Conservation (phyloP, 1,140 invertebrate genomes). For the Phortica variegata region DNA sequence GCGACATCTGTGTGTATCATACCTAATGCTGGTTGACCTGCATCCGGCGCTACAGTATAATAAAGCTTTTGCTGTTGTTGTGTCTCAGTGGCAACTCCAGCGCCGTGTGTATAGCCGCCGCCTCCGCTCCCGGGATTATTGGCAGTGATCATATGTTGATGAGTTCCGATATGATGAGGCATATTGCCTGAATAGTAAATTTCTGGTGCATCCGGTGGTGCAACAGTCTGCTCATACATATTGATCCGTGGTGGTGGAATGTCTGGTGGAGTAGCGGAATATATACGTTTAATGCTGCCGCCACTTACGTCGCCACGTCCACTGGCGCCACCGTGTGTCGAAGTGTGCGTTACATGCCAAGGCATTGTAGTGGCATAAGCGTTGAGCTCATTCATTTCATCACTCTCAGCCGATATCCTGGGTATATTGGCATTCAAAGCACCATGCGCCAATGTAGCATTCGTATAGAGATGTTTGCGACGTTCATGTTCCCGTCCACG, state of each 20-base stretch:
- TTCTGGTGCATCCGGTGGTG: slow-evolving; percentile 36
- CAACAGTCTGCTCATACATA: slow-evolving; percentile 33
- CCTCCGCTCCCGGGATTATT: slow-evolving; percentile 9
- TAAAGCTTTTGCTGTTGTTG: not conserved
- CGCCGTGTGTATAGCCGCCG: too few relatives aligned
- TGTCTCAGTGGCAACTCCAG: slow-evolving; percentile 15
- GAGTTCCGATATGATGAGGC: slow-evolving; percentile 19
- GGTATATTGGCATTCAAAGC: slow-evolving; percentile 16
- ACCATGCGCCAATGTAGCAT: slow-evolving; percentile 16
- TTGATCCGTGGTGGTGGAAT: slow-evolving; percentile 42
- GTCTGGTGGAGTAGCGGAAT: slow-evolving; percentile 45
- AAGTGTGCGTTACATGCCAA: slow-evolving; percentile 23
- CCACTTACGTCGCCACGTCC: not conserved
- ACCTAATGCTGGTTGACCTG: too few relatives aligned
- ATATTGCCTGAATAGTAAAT: slow-evolving; percentile 39
- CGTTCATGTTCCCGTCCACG: slow-evolving; percentile 26
- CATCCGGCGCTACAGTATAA: not conserved
- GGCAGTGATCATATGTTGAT: slow-evolving; percentile 19
- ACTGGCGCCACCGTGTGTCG: slow-evolving; percentile 6
- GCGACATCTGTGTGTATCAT: not conserved
- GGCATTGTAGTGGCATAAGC: slow-evolving; percentile 29
- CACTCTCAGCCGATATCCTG: slow-evolving; percentile 1
- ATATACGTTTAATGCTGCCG: slow-evolving; percentile 27
- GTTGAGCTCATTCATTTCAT: slow-evolving; percentile 8
- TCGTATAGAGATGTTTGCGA: slow-evolving; percentile 31